Evolutionary conservation across 2,797 vertebrate genomes (phyloP).

Genomic region (Anomalospiza imberbis): DNA sequence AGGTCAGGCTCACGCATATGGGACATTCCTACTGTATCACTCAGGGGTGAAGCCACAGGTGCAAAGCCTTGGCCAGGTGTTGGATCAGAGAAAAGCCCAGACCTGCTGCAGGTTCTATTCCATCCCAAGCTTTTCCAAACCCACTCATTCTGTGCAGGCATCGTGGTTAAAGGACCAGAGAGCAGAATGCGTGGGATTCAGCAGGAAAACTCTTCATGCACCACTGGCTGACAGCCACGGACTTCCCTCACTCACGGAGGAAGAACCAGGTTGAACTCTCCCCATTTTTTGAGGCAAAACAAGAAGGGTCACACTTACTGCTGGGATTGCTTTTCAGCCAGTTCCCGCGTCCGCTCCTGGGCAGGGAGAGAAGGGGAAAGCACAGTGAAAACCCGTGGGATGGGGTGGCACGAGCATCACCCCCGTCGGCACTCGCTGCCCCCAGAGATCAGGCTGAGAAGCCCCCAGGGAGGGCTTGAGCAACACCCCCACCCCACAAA

Average conservation of each 20-base stretch:
- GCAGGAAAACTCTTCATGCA: neutral
- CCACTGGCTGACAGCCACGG: neutral
- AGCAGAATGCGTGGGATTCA: neutral
- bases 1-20: accelerated
- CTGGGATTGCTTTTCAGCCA: slow-evolving; percentile 95
- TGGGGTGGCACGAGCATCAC: accelerated
- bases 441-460: neutral
- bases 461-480: accelerated
- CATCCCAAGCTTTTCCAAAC: neutral
- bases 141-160: neutral
- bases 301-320: slow-evolving; percentile 82
- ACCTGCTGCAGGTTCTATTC: neutral
- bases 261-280: neutral
- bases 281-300: neutral
- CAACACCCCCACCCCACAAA: neutral
- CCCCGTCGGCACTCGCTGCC: neutral
- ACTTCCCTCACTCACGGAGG: neutral
- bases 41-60: neutral
- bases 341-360: slow-evolving; percentile 94
- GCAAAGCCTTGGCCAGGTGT: neutral
- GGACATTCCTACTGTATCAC: neutral
- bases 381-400: neutral
- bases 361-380: slow-evolving; percentile 47
- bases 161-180: neutral
- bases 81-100: neutral